Evolutionary conservation across 2,888 invertebrate species (phyloP).

Genomic region (Agriopis aurantiaria): DNA sequence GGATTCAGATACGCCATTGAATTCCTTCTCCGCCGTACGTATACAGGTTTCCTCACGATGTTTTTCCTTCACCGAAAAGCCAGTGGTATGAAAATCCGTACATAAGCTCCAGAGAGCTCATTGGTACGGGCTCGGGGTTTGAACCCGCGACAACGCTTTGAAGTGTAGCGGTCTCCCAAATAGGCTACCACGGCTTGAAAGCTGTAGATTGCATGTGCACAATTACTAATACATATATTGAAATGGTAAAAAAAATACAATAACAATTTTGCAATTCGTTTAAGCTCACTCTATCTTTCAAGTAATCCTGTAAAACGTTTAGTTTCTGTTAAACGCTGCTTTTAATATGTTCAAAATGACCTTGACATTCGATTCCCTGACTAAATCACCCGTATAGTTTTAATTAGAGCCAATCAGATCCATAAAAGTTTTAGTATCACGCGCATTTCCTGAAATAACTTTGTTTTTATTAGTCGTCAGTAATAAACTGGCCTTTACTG

Average conservation of each 20-base stretch:
- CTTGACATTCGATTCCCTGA: conserved; percentile 47
- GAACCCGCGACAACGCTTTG: too few species aligned
- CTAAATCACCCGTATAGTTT: conserved; percentile 19
- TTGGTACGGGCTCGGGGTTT: too few species aligned
- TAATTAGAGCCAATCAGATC: conserved; percentile 31
- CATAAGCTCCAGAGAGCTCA: too few species aligned
- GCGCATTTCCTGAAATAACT: conserved; percentile 11
- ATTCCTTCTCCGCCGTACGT: too few species aligned
- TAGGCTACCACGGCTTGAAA: too few species aligned
- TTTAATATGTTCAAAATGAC: conserved; percentile 19
- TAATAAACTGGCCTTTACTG: conserved; percentile 26
- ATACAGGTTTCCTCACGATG: too few species aligned
- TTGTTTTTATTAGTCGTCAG: conserved; percentile 13
- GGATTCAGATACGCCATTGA: too few species aligned
- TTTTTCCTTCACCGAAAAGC: too few species aligned
- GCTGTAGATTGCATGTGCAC: too few species aligned
- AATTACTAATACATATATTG: not conserved
- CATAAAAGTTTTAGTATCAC: conserved; percentile 35
- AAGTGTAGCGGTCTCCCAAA: too few species aligned
- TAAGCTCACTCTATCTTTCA: not conserved
- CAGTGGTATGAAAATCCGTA: too few species aligned
- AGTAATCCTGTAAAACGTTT: not conserved
- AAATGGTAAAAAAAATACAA: not conserved
- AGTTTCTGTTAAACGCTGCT: not conserved
- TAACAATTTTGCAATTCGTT: conserved; percentile 1